Percentiles rank a stretch among this genome's conserved stretches.
Conservation (phyloP, 2,888 invertebrate genomes). For the Steinernema hermaphroditum region DNA sequence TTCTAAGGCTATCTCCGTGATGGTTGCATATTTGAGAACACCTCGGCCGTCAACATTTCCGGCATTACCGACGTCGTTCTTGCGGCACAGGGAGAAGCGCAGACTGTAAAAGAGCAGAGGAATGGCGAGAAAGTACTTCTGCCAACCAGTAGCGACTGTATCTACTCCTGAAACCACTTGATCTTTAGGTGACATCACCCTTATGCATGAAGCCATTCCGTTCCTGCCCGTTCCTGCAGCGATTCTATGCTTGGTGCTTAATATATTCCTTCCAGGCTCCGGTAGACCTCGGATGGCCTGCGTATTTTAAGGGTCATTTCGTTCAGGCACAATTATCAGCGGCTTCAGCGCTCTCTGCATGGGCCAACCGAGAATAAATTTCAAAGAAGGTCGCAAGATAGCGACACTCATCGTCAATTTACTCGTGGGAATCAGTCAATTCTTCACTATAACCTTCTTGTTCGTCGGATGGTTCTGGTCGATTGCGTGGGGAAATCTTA, state of each 20-base stretch:
- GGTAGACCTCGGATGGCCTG: constrained; percentile 71
- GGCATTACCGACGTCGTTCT: constrained; percentile 56
- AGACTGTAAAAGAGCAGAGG: constrained; percentile 57
- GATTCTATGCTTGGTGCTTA: constrained; percentile 83
- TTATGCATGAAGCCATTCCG: constrained; percentile 89
- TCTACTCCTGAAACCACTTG: neutral
- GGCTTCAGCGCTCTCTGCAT: constrained; percentile 85
- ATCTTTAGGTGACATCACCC: constrained; percentile 70
- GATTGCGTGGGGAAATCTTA: constrained; percentile 93
- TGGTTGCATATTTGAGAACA: constrained; percentile 30
- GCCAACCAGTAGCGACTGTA: constrained; percentile 72
- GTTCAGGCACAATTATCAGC: constrained; percentile 86
- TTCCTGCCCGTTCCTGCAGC: constrained; percentile 82
- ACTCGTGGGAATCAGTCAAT: constrained; percentile 83
- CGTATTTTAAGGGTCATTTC: too few species aligned
- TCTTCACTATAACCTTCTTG: constrained; percentile 90
- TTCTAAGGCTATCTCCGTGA: too few species aligned
- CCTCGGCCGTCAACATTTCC: constrained; percentile 54
- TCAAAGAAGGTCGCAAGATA: constrained; percentile 74
- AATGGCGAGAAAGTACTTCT: constrained; percentile 64
- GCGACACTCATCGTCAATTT: constrained; percentile 78
- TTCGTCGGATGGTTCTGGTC: constrained; percentile 88
- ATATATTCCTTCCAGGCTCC: constrained; percentile 78
- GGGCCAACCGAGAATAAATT: constrained; percentile 84
- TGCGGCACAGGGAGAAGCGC: constrained; percentile 64